Evolutionary conservation across 2,113 vertebrate species (phyloP).

Genomic region (Odocoileus hemionus): DNA sequence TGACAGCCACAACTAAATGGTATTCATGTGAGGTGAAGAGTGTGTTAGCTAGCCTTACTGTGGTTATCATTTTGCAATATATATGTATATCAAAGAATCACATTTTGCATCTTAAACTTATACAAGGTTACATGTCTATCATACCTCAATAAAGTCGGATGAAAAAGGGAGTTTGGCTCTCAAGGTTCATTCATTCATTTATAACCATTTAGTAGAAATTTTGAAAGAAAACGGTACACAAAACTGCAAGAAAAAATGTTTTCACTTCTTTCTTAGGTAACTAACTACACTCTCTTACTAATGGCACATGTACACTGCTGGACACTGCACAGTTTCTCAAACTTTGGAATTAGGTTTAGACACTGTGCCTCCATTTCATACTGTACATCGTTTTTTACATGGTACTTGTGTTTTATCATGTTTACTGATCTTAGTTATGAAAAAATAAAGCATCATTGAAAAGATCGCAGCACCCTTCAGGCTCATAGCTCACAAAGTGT

Average conservation of each 20-base stretch:
- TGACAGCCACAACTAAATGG: too few relatives aligned
- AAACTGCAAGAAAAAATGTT: not conserved
- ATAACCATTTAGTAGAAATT: not conserved
- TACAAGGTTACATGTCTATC: too few relatives aligned
- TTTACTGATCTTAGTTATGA: not conserved
- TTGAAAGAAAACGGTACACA: not conserved
- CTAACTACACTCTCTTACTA: not conserved
- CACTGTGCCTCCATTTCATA: too few relatives aligned
- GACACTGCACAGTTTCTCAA: not conserved
- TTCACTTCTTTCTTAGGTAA: not conserved
- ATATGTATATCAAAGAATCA: not conserved
- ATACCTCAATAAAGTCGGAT: not conserved
- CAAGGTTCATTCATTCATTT: not conserved
- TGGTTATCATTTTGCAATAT: not conserved
- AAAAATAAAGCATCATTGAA: not conserved
- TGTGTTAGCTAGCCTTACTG: not conserved
- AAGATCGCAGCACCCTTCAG: not conserved
- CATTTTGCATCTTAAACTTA: not conserved
- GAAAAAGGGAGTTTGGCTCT: not conserved
- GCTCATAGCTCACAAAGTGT: accelerated
- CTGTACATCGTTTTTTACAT: not conserved
- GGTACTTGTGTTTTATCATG: not conserved
- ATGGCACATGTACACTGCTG: accelerated
- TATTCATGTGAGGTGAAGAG: too few relatives aligned
- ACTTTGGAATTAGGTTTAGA: not conserved